Percentiles rank a stretch among this genome's conserved stretches.
Conservation (phyloP, 1,140 invertebrate genomes). For the Tyrophagus putrescentiae region DNA sequence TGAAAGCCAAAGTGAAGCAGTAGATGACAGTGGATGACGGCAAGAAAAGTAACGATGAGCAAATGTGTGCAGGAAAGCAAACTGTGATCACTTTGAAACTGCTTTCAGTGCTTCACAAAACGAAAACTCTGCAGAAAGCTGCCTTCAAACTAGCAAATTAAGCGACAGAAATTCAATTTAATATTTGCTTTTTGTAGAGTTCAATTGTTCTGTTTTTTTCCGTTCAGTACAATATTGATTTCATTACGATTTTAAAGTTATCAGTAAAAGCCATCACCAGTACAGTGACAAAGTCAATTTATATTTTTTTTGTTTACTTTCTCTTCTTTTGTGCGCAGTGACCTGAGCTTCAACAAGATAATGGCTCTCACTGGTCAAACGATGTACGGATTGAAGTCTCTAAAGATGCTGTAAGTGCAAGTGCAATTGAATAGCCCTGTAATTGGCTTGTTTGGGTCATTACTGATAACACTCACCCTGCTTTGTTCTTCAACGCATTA, state of each 20-base stretch:
- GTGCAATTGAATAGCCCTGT: not conserved
- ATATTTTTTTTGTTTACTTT: conserved; percentile 20
- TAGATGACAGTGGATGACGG: not conserved
- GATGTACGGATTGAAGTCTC: conserved; percentile 58
- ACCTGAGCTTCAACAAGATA: conserved; percentile 81
- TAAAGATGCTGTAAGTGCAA: conserved; percentile 58
- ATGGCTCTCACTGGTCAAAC: conserved; percentile 71
- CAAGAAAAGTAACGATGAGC: not conserved
- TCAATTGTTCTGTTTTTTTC: too few species aligned
- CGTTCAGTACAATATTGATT: too few species aligned
- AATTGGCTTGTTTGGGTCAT: conserved; percentile 4
- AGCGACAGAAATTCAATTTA: too few species aligned
- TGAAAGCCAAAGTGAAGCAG: not conserved
- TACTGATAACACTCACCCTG: too few species aligned
- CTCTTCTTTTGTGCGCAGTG: conserved; percentile 56
- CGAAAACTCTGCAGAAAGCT: too few species aligned
- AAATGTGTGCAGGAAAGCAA: too few species aligned
- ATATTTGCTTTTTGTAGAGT: too few species aligned
- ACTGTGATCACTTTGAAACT: too few species aligned
- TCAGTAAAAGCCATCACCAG: too few species aligned
- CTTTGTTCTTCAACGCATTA: conserved; percentile 39
- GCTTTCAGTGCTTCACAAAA: too few species aligned
- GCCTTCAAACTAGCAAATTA: too few species aligned
- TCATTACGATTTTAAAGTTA: not conserved
- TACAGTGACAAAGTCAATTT: not conserved